Conservation (phyloP, 1,140 invertebrate genomes). For the Nixonia krombeini region DNA sequence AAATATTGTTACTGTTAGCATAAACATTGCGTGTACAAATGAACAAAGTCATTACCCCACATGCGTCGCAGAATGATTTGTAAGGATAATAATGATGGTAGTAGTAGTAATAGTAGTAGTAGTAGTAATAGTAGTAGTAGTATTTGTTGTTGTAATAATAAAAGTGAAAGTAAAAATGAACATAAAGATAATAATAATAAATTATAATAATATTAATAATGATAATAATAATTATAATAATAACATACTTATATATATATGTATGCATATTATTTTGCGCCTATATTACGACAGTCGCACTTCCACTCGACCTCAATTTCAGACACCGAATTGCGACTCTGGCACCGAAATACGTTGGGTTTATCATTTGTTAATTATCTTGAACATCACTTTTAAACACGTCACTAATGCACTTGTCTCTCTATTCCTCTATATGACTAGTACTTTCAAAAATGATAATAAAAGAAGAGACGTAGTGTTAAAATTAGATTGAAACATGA, state of each 20-base stretch:
- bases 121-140: too few relatives aligned
- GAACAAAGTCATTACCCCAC: slow-evolving; percentile 44
- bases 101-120: not conserved
- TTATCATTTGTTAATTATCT: not conserved
- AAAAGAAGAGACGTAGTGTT: not conserved
- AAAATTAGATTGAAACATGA: too few relatives aligned
- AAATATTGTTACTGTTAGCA: slow-evolving; percentile 47
- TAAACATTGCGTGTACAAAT: slow-evolving; percentile 50
- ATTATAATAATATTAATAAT: slow-evolving; percentile 1
- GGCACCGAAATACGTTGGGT: too few relatives aligned
- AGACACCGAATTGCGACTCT: slow-evolving; percentile 30
- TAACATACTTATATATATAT: slow-evolving; percentile 13
- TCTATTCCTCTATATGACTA: slow-evolving; percentile 5
- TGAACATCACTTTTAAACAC: too few relatives aligned
- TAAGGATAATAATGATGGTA: slow-evolving; percentile 20
- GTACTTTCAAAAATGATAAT: slow-evolving; percentile 1
- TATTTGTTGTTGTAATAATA: too few relatives aligned
- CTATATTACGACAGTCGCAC: slow-evolving; percentile 37
- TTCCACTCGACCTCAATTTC: slow-evolving; percentile 33
- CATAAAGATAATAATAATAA: slow-evolving; percentile 5
- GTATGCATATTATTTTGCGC: slow-evolving; percentile 29
- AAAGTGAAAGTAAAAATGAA: too few relatives aligned
- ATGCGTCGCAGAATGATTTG: slow-evolving; percentile 45
- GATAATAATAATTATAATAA: slow-evolving; percentile 5
- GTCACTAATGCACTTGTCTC: too few relatives aligned